A percentile compares a stretch with the other conserved stretches of the same genome.
Evolutionary conservation across 2,888 invertebrate species (phyloP).

Genomic region (Nebria brevicollis): DNA sequence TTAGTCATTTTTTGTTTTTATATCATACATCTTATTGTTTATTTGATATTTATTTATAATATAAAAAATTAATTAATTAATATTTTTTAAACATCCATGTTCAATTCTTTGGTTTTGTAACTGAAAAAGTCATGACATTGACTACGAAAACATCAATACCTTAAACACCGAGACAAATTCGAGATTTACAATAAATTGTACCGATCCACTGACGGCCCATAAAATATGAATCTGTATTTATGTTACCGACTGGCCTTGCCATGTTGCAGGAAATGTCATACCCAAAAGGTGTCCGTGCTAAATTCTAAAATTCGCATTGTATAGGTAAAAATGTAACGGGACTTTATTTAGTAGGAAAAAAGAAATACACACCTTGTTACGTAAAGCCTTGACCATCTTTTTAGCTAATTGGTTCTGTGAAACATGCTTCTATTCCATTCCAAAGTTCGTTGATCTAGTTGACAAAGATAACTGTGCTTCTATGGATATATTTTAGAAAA

Average conservation of each 20-base stretch:
- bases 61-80: too few relatives aligned
- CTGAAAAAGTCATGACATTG: not conserved
- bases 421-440: not conserved
- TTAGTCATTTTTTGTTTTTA: too few relatives aligned
- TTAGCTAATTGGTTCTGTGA: slow-evolving; percentile 12
- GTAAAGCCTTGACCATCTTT: not conserved
- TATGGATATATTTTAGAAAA: not conserved
- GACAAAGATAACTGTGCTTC: not conserved
- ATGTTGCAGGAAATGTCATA: slow-evolving; percentile 15
- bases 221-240: not conserved
- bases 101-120: not conserved
- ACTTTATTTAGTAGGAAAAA: not conserved
- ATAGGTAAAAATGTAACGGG: slow-evolving; percentile 15
- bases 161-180: not conserved
- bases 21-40: too few relatives aligned
- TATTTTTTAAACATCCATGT: too few relatives aligned
- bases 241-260: not conserved
- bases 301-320: slow-evolving; percentile 9
- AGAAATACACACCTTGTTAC: not conserved
- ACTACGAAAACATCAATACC: not conserved
- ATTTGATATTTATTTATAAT: too few relatives aligned
- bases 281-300: not conserved
- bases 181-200: not conserved
- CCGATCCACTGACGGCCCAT: not conserved
- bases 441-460: not conserved